Conservation (phyloP, 2,797 vertebrate genomes). For the Emys orbicularis region DNA sequence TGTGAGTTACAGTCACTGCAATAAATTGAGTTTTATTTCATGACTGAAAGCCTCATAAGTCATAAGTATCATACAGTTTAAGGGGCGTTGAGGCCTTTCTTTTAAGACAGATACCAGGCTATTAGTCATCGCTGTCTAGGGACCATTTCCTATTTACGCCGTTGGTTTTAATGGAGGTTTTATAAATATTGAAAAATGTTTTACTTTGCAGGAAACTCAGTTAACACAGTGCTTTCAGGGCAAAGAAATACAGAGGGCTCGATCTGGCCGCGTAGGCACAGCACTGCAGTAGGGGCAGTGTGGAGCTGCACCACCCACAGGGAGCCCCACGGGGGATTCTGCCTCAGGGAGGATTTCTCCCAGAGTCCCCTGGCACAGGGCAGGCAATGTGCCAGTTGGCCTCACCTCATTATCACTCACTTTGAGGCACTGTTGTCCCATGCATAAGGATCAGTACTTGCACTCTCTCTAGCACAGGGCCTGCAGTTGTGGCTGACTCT, state of each 20-base stretch:
- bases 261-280: not conserved
- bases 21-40: conserved; percentile 36
- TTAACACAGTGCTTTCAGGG: not conserved
- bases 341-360: not conserved
- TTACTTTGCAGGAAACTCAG: not conserved
- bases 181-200: conserved; percentile 33
- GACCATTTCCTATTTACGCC: not conserved
- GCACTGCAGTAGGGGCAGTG: not conserved
- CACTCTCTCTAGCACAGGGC: not conserved
- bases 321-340: not conserved
- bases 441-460: not conserved
- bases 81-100: conserved; percentile 1
- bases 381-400: not conserved
- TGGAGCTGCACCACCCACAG: not conserved
- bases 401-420: not conserved
- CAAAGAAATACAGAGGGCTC: not conserved
- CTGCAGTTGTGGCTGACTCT: not conserved
- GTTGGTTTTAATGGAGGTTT: not conserved
- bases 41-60: conserved; percentile 39
- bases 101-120: conserved; percentile 28
- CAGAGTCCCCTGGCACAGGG: not conserved
- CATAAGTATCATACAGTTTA: conserved; percentile 34
- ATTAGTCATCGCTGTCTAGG: conserved; percentile 6
- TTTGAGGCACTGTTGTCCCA: not conserved
- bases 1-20: conserved; percentile 22